Conservation (phyloP, 2,113 vertebrate genomes). For the Serilophus lunatus region DNA sequence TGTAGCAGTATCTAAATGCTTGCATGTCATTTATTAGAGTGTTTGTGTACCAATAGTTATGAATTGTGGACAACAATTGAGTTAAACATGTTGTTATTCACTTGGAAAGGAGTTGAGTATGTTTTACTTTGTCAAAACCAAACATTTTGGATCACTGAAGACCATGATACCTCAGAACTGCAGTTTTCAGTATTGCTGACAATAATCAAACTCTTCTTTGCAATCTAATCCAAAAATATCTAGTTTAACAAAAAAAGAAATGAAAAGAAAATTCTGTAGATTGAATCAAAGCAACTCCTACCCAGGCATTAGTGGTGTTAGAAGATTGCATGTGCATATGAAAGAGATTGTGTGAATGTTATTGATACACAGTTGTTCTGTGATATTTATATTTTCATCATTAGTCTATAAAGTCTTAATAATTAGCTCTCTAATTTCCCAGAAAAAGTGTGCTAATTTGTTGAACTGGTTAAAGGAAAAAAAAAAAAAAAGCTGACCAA, state of each 20-base stretch:
- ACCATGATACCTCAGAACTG: background rate
- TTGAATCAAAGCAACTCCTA: background rate
- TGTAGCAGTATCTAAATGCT: background rate
- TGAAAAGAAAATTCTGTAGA: background rate
- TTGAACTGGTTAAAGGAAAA: constrained; percentile 42
- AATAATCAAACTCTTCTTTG: background rate
- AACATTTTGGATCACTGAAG: background rate
- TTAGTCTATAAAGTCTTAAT: constrained; percentile 65
- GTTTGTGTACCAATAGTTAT: background rate
- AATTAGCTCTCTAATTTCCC: constrained; percentile 71
- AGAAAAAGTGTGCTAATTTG: constrained; percentile 64
- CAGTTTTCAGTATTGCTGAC: background rate
- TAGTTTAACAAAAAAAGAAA: background rate
- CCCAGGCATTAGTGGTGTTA: background rate
- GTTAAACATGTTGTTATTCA: background rate
- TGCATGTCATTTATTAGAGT: background rate
- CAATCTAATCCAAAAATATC: background rate
- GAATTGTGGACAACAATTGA: background rate
- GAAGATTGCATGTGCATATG: background rate
- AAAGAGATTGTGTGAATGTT: constrained; percentile 9
- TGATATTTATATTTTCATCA: constrained; percentile 68
- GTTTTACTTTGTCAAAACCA: background rate
- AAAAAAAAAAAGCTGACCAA: constrained; percentile 47
- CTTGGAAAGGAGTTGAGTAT: background rate
- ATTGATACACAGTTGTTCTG: background rate